phyloP scores from a whole-genome alignment of 2,888 invertebrate genomes.

The Deladenus siricidicola region DNA sequence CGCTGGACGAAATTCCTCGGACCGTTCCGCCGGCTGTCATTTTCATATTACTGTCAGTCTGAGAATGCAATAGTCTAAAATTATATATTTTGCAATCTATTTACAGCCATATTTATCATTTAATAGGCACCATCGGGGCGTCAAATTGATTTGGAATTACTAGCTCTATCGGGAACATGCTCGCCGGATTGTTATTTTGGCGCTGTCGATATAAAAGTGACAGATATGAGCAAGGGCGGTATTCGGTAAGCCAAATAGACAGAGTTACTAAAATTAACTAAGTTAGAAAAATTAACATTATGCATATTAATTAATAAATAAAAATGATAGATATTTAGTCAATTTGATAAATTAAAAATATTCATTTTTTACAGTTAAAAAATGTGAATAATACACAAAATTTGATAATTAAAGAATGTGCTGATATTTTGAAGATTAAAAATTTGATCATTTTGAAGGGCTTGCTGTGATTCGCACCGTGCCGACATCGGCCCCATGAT shows the following conservation, averaged over 20 bases:
- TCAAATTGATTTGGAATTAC: conserved; percentile 7
- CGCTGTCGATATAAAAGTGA: conserved; percentile 9
- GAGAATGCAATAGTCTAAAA: not conserved
- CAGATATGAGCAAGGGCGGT: conserved; percentile 10
- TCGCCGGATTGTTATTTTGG: conserved; percentile 16
- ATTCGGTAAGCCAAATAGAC: not conserved
- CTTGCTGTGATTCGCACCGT: conserved; percentile 7
- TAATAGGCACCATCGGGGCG: conserved; percentile 4
- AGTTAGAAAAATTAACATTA: too few relatives aligned
- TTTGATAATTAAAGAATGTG: not conserved
- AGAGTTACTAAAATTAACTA: too few relatives aligned
- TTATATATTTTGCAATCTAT: not conserved
- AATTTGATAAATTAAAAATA: not conserved
- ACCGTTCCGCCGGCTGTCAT: conserved; percentile 9
- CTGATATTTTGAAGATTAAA: not conserved
- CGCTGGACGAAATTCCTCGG: not conserved
- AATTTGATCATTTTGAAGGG: conserved; percentile 3
- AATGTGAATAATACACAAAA: too few relatives aligned
- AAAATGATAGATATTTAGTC: not conserved
- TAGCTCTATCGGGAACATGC: conserved; percentile 9
- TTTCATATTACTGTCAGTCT: not conserved
- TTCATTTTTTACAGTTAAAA: not conserved
- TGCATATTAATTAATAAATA: not conserved
- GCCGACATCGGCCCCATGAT: not conserved
- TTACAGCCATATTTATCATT: not conserved